Percentiles rank a stretch among this genome's conserved stretches.
Conservation (phyloP, 2,888 invertebrate genomes). For the Acleris literana region DNA sequence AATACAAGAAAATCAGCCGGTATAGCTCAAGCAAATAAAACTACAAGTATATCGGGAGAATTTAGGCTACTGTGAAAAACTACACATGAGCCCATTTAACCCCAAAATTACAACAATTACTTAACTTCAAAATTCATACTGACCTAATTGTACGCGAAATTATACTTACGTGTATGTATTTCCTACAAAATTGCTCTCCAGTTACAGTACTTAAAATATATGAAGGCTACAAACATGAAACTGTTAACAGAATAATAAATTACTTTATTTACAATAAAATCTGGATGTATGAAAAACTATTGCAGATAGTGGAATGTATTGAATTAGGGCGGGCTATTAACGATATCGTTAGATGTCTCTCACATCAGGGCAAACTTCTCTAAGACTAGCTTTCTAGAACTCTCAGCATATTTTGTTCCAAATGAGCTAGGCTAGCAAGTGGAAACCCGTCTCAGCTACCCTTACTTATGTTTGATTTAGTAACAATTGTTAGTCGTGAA, state of each 20-base stretch:
- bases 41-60: no score
- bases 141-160: slow-evolving; percentile 19
- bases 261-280: slow-evolving; percentile 53
- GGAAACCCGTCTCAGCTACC: no score
- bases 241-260: slow-evolving; percentile 45
- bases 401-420: no score
- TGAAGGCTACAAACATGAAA: slow-evolving; percentile 41
- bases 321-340: not conserved
- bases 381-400: no score
- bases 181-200: slow-evolving; percentile 58
- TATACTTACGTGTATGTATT: slow-evolving; percentile 40
- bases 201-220: slow-evolving; percentile 42
- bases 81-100: slow-evolving; percentile 11
- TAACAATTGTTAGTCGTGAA: no score
- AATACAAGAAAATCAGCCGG: no score
- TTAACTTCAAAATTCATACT: slow-evolving; percentile 17
- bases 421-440: no score
- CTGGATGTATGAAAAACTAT: slow-evolving; percentile 61
- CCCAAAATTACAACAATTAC: slow-evolving; percentile 13
- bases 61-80: not conserved
- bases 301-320: slow-evolving; percentile 75
- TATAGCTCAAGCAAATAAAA: no score
- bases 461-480: no score
- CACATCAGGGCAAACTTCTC: not conserved
- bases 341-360: not conserved